Base-by-base conservation (phyloP, 2,888 invertebrate genomes). In the Caenorhabditis wallacei region DNA sequence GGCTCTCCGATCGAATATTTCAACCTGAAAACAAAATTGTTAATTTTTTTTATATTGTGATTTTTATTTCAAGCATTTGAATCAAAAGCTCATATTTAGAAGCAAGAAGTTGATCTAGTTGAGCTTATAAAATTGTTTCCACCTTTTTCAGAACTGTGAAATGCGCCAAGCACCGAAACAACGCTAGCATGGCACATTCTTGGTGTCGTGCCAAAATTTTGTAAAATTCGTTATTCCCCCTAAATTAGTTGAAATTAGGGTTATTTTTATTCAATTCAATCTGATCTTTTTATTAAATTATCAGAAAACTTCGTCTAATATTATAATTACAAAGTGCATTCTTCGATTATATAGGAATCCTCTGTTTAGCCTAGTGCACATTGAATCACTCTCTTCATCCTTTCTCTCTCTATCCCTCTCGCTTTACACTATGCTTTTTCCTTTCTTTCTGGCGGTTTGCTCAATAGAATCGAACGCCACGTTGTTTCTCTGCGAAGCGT, bases 1-100 rank as follows among this genome's bases (percentile, higher is more conserved):
- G 24, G 84, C 84, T 54, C 81, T 37, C 0, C 72, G 71, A 53
- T 84, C 84, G 40, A 70, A 82, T 11, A 81, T 74, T 82, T 84
- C 84, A 0, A 83, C 83, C 83, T 83, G 70, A 40, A 80, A 70
- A 26, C 10, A n/a, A 18, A 1, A 40, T 18, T 48, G 40, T n/a
- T 46, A 24, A 26, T 40, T 11, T 40, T 30, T 54, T n/a, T 11
- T 30, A 48, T 2, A 10, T 26, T n/a, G n/a, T n/a, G n/a, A n/a
- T n/a, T n/a, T n/a, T n/a, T n/a, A n/a, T n/a, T n/a, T n/a, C n/a
- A n/a, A n/a, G n/a, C n/a, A n/a, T n/a, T n/a, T n/a, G n/a, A n/a
- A n/a, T n/a, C n/a, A n/a, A n/a, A n/a, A n/a, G n/a, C n/a, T 26
- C 20, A 16, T 26, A 43, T 43, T 13, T 10, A 35, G 4, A 7